Percentiles rank a stretch among this genome's conserved stretches.
Conservation (phyloP, 2,797 vertebrate genomes). For the Helicolenus hilgendorfi region DNA sequence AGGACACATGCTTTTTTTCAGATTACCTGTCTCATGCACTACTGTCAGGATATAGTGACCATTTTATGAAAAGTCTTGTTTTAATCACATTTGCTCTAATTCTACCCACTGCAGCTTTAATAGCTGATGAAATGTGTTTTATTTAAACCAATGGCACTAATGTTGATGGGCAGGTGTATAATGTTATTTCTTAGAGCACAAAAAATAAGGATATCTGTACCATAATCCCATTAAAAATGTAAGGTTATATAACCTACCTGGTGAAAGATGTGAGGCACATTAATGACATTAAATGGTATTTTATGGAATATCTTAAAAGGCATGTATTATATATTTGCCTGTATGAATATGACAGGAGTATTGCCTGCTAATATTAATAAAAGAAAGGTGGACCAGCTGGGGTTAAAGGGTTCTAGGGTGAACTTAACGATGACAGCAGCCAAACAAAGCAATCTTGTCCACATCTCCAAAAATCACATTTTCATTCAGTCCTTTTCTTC, state of each 20-base stretch:
- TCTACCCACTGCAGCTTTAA: too few species aligned
- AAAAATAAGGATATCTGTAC: not conserved
- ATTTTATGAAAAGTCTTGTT: too few species aligned
- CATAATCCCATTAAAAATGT: not conserved
- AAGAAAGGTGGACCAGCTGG: not conserved
- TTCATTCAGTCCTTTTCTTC: not conserved
- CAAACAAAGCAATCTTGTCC: constrained; percentile 3
- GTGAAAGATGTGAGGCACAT: not conserved
- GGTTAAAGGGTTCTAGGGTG: not conserved
- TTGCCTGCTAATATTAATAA: not conserved
- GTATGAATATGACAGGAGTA: not conserved
- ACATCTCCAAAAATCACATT: not conserved
- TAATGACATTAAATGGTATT: not conserved
- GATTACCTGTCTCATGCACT: too few species aligned
- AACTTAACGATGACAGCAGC: constrained; percentile 32
- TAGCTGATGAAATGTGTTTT: not conserved
- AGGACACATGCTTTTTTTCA: too few species aligned
- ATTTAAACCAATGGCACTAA: constrained; percentile 3
- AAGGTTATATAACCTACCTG: not conserved
- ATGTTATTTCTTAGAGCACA: not conserved
- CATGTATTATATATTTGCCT: not conserved
- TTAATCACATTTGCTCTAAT: too few species aligned
- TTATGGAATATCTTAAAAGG: not conserved
- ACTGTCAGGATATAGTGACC: too few species aligned
- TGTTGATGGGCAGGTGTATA: not conserved